A percentile compares a stretch with the other conserved stretches of the same genome.
Conservation (phyloP, 2,888 invertebrate species). For the Loripinus fragilis region DNA sequence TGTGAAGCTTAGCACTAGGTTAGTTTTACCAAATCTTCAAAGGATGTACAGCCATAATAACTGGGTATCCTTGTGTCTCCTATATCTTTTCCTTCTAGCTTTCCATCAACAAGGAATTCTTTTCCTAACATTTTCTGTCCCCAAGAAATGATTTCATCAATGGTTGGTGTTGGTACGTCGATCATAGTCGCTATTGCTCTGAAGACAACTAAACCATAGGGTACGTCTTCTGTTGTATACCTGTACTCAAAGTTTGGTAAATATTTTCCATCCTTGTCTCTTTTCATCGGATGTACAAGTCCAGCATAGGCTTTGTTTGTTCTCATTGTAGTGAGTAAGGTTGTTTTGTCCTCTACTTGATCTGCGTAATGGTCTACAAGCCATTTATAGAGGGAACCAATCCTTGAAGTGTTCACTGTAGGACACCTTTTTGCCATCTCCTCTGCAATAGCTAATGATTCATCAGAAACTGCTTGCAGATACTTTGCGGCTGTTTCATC, state of each 20-base stretch:
- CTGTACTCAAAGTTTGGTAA: constrained; percentile 60
- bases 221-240: constrained; percentile 66
- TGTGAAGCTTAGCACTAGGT: too few relatives aligned
- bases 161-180: constrained; percentile 56
- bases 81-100: constrained; percentile 60
- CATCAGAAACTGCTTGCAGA: constrained; percentile 44
- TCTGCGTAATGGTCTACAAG: constrained; percentile 43
- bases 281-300: constrained; percentile 53
- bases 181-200: constrained; percentile 61
- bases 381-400: constrained; percentile 48
- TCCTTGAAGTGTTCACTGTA: constrained; percentile 35
- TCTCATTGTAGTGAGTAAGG: constrained; percentile 42
- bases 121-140: constrained; percentile 62
- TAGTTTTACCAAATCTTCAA: background rate
- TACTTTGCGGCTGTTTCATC: constrained; percentile 47
- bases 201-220: constrained; percentile 62
- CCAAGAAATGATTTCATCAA: constrained; percentile 68
- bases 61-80: constrained; percentile 59
- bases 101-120: constrained; percentile 57
- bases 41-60: constrained; percentile 29
- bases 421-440: constrained; percentile 46
- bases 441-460: constrained; percentile 39
- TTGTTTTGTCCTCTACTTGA: constrained; percentile 49
- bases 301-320: constrained; percentile 60
- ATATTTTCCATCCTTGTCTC: constrained; percentile 49